Evolutionary conservation across 2,113 vertebrate genomes (phyloP).

Genomic region (Campylomormyrus tamandua): DNA sequence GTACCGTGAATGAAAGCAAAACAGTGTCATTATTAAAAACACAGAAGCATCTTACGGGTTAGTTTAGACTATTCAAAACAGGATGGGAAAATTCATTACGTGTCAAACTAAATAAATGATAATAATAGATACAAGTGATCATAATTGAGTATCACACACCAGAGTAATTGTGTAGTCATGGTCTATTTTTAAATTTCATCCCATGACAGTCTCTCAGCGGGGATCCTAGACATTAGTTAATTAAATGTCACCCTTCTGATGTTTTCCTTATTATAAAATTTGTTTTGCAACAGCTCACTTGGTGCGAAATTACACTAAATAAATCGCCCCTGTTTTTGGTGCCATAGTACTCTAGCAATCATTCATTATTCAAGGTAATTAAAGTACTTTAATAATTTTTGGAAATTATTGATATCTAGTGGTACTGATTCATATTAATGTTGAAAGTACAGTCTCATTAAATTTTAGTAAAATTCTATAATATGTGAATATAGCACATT

Average conservation of each 20-base stretch:
- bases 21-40: background rate
- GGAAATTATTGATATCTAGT: background rate
- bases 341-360: background rate
- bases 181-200: constrained; percentile 15
- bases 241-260: constrained; percentile 63
- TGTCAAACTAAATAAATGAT: background rate
- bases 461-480: background rate
- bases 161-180: background rate
- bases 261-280: constrained; percentile 21
- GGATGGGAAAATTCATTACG: background rate
- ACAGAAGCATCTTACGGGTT: background rate
- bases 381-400: background rate
- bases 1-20: background rate
- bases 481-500: background rate
- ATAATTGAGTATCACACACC: background rate
- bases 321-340: background rate
- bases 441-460: background rate
- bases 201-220: background rate
- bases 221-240: constrained; percentile 43
- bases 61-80: background rate
- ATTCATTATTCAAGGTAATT: constrained; percentile 6
- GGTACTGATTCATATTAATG: background rate
- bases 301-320: constrained; percentile 4
- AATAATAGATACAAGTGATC: background rate
- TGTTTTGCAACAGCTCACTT: background rate